Conservation (phyloP, 2,888 invertebrate species). For the Megalurothrips usitatus region DNA sequence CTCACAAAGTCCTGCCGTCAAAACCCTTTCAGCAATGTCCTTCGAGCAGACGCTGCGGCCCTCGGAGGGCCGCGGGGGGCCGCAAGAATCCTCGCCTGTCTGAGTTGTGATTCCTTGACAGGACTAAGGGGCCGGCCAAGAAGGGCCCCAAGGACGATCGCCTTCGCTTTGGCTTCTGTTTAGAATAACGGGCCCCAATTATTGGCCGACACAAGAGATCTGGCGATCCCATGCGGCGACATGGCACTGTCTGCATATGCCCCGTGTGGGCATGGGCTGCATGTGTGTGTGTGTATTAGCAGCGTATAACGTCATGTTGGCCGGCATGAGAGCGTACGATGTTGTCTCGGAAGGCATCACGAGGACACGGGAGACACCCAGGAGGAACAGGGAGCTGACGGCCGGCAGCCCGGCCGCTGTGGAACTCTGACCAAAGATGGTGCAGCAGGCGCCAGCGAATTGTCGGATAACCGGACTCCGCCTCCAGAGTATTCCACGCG, state of each 20-base stretch:
- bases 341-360: neutral
- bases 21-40: too few relatives aligned
- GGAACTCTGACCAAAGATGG: too few relatives aligned
- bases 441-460: too few relatives aligned
- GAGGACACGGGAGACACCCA: too few relatives aligned
- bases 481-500: too few relatives aligned
- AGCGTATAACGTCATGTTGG: constrained; percentile 11
- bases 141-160: neutral
- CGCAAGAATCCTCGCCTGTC: neutral
- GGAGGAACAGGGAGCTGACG: too few relatives aligned
- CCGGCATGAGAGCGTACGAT: neutral
- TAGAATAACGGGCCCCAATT: constrained; percentile 18
- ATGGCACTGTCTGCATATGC: constrained; percentile 18
- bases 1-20: too few relatives aligned
- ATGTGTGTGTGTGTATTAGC: constrained; percentile 9
- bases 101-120: constrained; percentile 3
- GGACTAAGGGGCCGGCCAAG: neutral
- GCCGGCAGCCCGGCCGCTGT: neutral
- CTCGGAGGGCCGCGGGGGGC: too few relatives aligned
- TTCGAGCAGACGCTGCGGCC: too few relatives aligned
- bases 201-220: neutral
- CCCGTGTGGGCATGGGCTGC: neutral
- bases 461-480: too few relatives aligned
- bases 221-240: constrained; percentile 11
- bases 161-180: neutral